phyloP scores from a whole-genome alignment of 1,140 invertebrate species.

The Colletes latitarsis region DNA sequence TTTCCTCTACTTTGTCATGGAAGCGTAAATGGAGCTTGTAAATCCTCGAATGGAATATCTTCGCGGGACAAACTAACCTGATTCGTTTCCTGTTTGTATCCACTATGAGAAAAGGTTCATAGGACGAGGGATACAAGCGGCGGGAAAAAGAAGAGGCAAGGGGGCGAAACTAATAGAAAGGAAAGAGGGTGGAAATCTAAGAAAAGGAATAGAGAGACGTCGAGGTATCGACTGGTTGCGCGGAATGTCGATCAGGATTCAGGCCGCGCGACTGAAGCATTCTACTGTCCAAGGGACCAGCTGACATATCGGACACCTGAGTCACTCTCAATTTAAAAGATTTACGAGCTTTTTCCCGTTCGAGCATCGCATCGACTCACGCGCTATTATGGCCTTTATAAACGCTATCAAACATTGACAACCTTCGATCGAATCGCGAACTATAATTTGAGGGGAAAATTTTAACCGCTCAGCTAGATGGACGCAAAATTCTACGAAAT shows the following conservation, averaged over 20 bases:
- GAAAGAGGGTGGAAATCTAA: slow-evolving; percentile 16
- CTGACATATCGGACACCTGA: slow-evolving; percentile 62
- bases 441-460: neutral
- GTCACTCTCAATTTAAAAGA: slow-evolving; percentile 69
- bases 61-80: slow-evolving; percentile 30
- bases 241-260: slow-evolving; percentile 52
- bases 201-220: slow-evolving; percentile 38
- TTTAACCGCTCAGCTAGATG: neutral
- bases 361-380: neutral
- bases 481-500: neutral
- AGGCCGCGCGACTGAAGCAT: slow-evolving; percentile 32
- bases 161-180: no score
- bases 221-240: slow-evolving; percentile 53
- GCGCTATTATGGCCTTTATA: neutral
- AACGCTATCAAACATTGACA: neutral
- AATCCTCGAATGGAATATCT: slow-evolving; percentile 40
- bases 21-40: slow-evolving; percentile 32
- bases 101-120: neutral
- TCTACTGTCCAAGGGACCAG: slow-evolving; percentile 46
- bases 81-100: slow-evolving; percentile 47
- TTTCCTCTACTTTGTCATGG: neutral
- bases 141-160: neutral
- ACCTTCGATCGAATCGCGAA: slow-evolving; percentile 2
- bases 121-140: neutral
- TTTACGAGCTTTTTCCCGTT: slow-evolving; percentile 40